Percentiles rank a stretch among this genome's conserved stretches.
These are phyloP conservation scores for Sylvia atricapilla DNA, from an alignment of 2,113 vertebrate genomes.

Conservation along the genomic window DNA sequence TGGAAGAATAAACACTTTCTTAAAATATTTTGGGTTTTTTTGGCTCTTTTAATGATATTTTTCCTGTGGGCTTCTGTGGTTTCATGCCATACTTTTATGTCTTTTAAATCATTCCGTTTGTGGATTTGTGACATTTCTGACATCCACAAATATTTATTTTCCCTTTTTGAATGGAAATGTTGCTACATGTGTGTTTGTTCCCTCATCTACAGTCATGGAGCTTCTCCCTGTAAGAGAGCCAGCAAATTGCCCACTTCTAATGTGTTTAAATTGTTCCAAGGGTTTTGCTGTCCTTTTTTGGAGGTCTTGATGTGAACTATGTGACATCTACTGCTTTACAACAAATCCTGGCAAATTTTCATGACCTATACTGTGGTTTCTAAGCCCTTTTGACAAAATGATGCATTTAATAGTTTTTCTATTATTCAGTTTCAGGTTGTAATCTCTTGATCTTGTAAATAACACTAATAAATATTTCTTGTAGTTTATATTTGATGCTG, in stretches of 20 bases:
- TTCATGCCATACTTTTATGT: background rate
- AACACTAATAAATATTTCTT: background rate
- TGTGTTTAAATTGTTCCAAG: background rate
- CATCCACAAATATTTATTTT: background rate
- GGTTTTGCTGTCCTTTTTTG: background rate
- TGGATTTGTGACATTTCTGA: background rate
- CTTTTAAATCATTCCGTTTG: background rate
- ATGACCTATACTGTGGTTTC: background rate
- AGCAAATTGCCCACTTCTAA: background rate
- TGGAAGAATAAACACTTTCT: background rate
- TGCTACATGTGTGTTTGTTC: background rate
- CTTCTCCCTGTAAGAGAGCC: background rate
- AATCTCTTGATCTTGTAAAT: background rate
- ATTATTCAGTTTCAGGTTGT: background rate
- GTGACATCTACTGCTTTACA: background rate
- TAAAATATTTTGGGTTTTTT: background rate
- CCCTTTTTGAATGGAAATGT: background rate
- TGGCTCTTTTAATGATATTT: background rate
- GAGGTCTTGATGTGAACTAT: background rate
- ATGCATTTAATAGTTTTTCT: background rate
- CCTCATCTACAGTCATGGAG: background rate
- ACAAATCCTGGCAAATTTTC: background rate
- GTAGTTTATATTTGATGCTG: background rate
- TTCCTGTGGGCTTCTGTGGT: background rate
- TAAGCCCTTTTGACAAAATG: background rate